phyloP scores from a whole-genome alignment of 2,113 vertebrate species.

The Otis tarda region DNA sequence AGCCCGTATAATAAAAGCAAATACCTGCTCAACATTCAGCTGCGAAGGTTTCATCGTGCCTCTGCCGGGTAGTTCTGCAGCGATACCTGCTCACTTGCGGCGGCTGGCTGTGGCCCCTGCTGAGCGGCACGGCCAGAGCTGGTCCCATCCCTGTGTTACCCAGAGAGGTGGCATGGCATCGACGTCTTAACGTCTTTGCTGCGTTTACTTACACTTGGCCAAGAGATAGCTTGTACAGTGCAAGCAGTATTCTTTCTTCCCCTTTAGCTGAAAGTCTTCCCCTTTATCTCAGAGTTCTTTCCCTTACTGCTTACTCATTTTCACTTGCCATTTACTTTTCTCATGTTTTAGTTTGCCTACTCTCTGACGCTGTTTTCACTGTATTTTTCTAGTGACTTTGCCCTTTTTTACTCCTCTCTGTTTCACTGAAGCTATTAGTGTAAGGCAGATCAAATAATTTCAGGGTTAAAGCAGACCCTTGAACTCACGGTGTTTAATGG shows the following conservation, averaged over 20 bases:
- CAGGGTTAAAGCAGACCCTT: conserved; percentile 32
- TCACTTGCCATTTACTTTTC: neutral
- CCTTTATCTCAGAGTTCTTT: neutral
- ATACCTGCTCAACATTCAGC: accelerated
- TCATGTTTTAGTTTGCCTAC: neutral
- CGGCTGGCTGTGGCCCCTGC: neutral
- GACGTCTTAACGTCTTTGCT: neutral
- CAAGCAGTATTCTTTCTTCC: neutral
- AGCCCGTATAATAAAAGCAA: accelerated
- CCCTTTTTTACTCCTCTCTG: neutral
- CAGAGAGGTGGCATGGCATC: neutral
- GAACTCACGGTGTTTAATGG: conserved; percentile 28
- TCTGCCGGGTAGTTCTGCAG: neutral
- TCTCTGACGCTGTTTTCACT: neutral
- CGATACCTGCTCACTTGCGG: too few relatives aligned
- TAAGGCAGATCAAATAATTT: neutral
- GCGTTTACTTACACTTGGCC: neutral
- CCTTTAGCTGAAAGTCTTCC: neutral
- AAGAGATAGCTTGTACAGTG: neutral
- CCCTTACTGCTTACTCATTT: neutral
- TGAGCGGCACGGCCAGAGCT: neutral
- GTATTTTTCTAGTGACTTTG: neutral
- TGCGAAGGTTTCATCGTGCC: neutral
- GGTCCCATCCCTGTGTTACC: accelerated
- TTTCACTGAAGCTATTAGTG: neutral